Evolutionary conservation across 1,140 invertebrate species (phyloP), one percentile per base, ranked within the genome.

Genomic region (Drosophila tsacasi): DNA sequence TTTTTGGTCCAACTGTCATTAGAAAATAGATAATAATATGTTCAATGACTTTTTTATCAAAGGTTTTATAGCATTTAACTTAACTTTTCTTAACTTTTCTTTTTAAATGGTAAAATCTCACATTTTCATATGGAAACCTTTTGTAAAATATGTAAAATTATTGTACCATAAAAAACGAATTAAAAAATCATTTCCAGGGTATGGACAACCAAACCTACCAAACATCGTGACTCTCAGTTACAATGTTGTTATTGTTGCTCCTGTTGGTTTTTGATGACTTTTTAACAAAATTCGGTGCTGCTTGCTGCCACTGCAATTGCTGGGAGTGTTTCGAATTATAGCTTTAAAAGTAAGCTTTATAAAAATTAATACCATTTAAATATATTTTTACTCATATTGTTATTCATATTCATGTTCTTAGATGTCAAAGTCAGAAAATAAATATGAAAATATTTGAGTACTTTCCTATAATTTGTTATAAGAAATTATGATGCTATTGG

Each of bases 241-340:
- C 63, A 52, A 46, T 35, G 60, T 61, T 67, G 47, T 62, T 79
- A 55, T 86, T 76, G 83, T 61, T 71, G 68, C 80, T 87, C 54
- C 68, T 72, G 77, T 78, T 87, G 80, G 84, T 87, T 84, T 87
- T 87, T 87, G 83, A 87, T 87, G 84, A 72, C 77, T 87, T 89
- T 87, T 89, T 83, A 81, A 81, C 77, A 87, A 87, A 87, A 89
- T 78, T 84, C 79, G 69, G 58, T 74, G 74, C 64, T 61, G 58
- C 58, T 40, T 42, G 47, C n/a, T 73, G 73, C 54, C 50, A 75
- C 60, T 77, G 73, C 73, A 60, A 58, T 85, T 66, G 60, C 7
- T 54, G 8, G 19, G 32, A 54, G 61, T 60, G 46, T 55, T 66
- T 42, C 37, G 30, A 23, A 17, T 62, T 55, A 42, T 39, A 54